Conservation (phyloP, 2,888 invertebrate species). For the Chirona hameri region DNA sequence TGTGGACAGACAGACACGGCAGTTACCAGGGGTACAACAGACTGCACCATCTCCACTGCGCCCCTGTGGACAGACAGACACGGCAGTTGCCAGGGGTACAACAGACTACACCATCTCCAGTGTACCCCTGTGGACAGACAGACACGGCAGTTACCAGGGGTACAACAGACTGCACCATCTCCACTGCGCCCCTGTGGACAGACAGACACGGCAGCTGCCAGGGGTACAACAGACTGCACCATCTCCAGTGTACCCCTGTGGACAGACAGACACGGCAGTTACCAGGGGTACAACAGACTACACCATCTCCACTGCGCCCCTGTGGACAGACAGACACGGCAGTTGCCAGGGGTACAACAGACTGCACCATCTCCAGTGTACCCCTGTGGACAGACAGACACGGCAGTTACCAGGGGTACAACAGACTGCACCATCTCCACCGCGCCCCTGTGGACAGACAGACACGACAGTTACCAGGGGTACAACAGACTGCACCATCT, state of each 20-base stretch:
- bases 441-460: slow-evolving; percentile 41
- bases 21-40: slow-evolving; percentile 55
- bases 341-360: slow-evolving; percentile 43
- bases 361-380: no score
- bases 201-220: not conserved
- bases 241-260: no score
- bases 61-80: slow-evolving; percentile 32
- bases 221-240: slow-evolving; percentile 43
- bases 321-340: not conserved
- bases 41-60: slow-evolving; percentile 77
- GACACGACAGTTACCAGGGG: slow-evolving; percentile 42
- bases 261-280: no score
- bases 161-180: slow-evolving; percentile 83
- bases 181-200: slow-evolving; percentile 50
- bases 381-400: no score
- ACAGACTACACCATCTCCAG: not conserved
- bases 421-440: slow-evolving; percentile 83
- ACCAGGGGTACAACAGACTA: slow-evolving; percentile 61
- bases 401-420: slow-evolving; percentile 48
- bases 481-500: slow-evolving; percentile 27
- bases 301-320: slow-evolving; percentile 71
- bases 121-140: no score
- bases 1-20: no score
- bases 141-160: slow-evolving; percentile 42
- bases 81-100: slow-evolving; percentile 42